Evolutionary conservation across 2,113 vertebrate species (phyloP), one percentile per base, ranked within the genome.

Genomic region (Chlorodrepanis virens): DNA sequence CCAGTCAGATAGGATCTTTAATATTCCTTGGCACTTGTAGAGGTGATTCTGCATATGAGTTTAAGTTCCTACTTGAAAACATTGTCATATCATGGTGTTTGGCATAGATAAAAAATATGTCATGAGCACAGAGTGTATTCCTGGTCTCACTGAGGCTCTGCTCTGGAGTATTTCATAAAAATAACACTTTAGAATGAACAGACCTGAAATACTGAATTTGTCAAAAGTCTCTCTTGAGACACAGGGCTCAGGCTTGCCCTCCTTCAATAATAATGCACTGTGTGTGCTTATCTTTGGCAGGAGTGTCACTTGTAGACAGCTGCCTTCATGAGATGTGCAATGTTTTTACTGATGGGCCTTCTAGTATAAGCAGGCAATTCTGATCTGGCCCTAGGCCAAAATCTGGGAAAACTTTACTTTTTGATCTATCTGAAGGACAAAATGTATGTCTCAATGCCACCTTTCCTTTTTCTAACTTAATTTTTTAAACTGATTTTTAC

Each of bases 1-100:
- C 82, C 90, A 92, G 65, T 82, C 71, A 96, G 97, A 98, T 97
- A 95, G 19, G 60, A 94, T 98, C 97, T 98, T 98, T 97, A 98
- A 97, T 98, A 96, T 97, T 97, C 76, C n/a, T 63, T 47, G 63
- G 25, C 81, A 92, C 65, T 97, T 96, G 37, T 53, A 72, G 83
- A 90, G 69, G 71, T 88, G 93, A 49, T 95, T 82, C 87, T 93
- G 57, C 67, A 29, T 89, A 89, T 74, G 87, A 96, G 88, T 96
- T 95, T 92, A 95, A 97, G 83, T 92, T 83, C 71, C 92, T 93
- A 54, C 95, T 87, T 90, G 33, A 90, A 87, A 78, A 42, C 8
- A 7, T 76, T 93, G 92, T 94, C 42, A 7, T 92, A 61, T 74
- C 19, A 4, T 50, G 47, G 28, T 42, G 21, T 85, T 95, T 70